Percentiles rank a stretch among this genome's conserved stretches.
phyloP scores from a whole-genome alignment of 2,888 invertebrate species.

The Platycheirus rosarum region DNA sequence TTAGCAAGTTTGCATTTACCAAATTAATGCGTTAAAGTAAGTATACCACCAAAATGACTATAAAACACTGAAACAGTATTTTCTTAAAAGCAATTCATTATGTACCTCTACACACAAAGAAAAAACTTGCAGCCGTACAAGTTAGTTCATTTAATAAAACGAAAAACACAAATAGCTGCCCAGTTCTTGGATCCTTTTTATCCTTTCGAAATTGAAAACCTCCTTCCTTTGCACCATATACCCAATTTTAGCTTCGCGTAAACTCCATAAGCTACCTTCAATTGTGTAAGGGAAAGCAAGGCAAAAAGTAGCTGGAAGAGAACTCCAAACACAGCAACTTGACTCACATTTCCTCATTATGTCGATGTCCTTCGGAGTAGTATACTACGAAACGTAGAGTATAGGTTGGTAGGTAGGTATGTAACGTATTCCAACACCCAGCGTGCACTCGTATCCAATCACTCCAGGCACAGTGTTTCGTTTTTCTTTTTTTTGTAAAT shows the following conservation, averaged over 20 bases:
- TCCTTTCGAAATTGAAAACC: conserved; percentile 66
- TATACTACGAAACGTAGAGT: conserved; percentile 41
- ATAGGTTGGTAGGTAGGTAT: background rate
- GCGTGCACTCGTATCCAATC: conserved; percentile 53
- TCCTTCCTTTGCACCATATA: conserved; percentile 63
- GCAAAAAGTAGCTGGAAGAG: conserved; percentile 28
- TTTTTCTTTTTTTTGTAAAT: conserved; percentile 1
- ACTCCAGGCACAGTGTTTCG: conserved; percentile 52
- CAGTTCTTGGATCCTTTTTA: conserved; percentile 37
- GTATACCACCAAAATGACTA: too few species aligned
- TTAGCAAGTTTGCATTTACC: too few species aligned
- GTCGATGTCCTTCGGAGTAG: conserved; percentile 75
- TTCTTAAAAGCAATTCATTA: too few species aligned
- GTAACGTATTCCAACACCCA: conserved; percentile 5
- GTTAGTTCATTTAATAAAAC: conserved; percentile 29
- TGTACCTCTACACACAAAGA: background rate
- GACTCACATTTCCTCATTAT: conserved; percentile 76
- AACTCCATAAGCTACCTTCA: conserved; percentile 39
- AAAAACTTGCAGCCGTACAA: conserved; percentile 51
- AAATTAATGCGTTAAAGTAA: too few species aligned
- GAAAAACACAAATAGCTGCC: conserved; percentile 34
- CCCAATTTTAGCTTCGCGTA: conserved; percentile 62
- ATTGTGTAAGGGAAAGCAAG: conserved; percentile 17
- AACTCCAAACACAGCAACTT: conserved; percentile 67
- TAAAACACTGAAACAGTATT: too few species aligned